Evolutionary conservation across 2,113 vertebrate genomes (phyloP).

Genomic region (Alces alces): DNA sequence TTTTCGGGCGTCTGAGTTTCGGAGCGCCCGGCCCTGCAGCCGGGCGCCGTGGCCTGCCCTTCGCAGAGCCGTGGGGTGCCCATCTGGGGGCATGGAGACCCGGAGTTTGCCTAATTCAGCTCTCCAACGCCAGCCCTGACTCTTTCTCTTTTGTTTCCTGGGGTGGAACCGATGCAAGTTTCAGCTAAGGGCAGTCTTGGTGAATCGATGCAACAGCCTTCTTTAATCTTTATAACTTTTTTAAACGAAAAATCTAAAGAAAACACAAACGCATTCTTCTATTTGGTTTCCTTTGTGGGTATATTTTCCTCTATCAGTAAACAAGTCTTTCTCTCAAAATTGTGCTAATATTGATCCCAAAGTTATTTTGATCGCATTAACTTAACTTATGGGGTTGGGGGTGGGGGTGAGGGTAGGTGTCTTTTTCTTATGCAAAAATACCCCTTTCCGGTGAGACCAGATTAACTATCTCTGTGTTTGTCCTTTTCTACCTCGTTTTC

Average conservation of each 20-base stretch:
- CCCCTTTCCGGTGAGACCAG: conserved; percentile 58
- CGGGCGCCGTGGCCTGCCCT: neutral
- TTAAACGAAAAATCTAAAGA: neutral
- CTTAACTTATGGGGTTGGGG: conserved; percentile 63
- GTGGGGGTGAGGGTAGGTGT: conserved; percentile 59
- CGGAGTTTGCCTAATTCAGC: neutral
- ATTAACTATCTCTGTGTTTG: conserved; percentile 53
- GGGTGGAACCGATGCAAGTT: conserved; percentile 41
- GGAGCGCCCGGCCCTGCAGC: neutral
- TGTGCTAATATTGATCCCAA: conserved; percentile 65
- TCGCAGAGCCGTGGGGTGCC: neutral
- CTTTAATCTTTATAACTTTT: conserved; percentile 37
- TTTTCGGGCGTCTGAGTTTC: neutral
- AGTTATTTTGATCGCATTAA: conserved; percentile 67
- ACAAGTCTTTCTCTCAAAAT: conserved; percentile 38
- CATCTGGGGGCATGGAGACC: neutral
- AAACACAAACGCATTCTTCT: neutral
- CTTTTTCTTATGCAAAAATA: conserved; percentile 75
- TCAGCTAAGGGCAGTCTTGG: conserved; percentile 8
- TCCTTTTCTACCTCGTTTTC: conserved; percentile 68
- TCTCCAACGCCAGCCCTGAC: neutral
- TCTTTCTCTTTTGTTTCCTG: conserved; percentile 54
- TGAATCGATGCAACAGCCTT: neutral
- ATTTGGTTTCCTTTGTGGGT: conserved; percentile 13
- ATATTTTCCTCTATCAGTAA: conserved; percentile 3